Evolutionary conservation across 1,140 invertebrate genomes (phyloP), one percentile per base, ranked within the genome.

Genomic region (Trinorchestia longiramus): DNA sequence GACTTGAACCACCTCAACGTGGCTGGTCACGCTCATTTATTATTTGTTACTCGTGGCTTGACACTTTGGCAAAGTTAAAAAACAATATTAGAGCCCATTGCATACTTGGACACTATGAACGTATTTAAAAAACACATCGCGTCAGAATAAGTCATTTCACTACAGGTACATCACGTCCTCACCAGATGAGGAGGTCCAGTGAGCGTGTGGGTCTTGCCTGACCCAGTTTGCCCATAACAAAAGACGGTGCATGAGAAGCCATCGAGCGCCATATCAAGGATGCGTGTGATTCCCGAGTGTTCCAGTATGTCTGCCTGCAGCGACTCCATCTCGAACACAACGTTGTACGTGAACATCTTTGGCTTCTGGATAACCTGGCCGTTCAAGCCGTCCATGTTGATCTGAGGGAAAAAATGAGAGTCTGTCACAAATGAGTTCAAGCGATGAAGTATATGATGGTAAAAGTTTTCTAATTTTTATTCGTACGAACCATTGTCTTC

Each of bases 141-240:
- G 6, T 53, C 47, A 53, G 6, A 53, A 53, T 6, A 53, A n/a
- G n/a, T n/a, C n/a, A n/a, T n/a, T n/a, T n/a, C n/a, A n/a, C n/a
- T 87, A 87, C n/a, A 87, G 36, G n/a, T n/a, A 94, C 44, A 15
- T 94, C 98, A 17, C 62, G 41, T n/a, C 42, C 96, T 96, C 97
- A 99, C 98, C 97, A 99, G 97, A 97, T 98, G 98, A 3, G 98
- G 99, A 94, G 99, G 99, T 95, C 99, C 99, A 0, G 99, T 99
- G 91, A 99, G 98, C 0, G 99, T 99, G 97, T 99, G 99, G 0
- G 99, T 99, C 97, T 99, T 99, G 28, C 99, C 99, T 97, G 99
- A 99, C 43, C 99, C 99, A 0, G 99, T 99, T 97, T 99, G 99
- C 88, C 99, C 99, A 97, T 99, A 99, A 97, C 99, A 99, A 97